phyloP scores from a whole-genome alignment of 2,888 invertebrate genomes.

The Pelosia muscerda region DNA sequence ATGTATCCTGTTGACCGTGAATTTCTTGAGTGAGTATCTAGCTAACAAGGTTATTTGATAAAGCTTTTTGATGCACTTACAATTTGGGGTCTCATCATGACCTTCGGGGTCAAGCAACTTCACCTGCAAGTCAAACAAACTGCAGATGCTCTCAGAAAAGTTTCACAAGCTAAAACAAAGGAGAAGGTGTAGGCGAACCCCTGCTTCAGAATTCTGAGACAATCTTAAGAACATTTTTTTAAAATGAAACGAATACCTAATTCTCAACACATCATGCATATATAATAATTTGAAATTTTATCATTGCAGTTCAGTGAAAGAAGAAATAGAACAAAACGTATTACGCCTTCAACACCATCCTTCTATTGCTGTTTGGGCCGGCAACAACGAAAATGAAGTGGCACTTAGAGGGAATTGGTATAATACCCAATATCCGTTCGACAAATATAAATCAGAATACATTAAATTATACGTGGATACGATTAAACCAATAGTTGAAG shows the following conservation, averaged over 20 bases:
- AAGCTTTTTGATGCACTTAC: too few species aligned
- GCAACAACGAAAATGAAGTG: slow-evolving; percentile 98
- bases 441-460: slow-evolving; percentile 91
- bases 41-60: not conserved
- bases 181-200: too few species aligned
- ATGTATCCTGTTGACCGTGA: slow-evolving; percentile 94
- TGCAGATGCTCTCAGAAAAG: too few species aligned
- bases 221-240: too few species aligned
- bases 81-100: too few species aligned
- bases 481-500: slow-evolving; percentile 88
- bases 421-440: slow-evolving; percentile 79
- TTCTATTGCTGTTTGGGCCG: slow-evolving; percentile 96
- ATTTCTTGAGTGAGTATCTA: slow-evolving; percentile 88
- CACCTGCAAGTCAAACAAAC: too few species aligned
- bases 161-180: too few species aligned
- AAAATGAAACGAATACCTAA: too few species aligned
- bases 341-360: slow-evolving; percentile 94
- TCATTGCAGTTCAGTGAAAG: slow-evolving; percentile 81
- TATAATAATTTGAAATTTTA: not conserved
- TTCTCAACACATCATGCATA: too few species aligned
- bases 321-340: slow-evolving; percentile 94
- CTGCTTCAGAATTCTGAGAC: too few species aligned
- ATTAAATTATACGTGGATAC: slow-evolving; percentile 93
- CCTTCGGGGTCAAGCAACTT: too few species aligned
- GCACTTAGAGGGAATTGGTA: slow-evolving; percentile 95